Evolutionary conservation across 1,140 invertebrate genomes (phyloP).

Genomic region (Colletes latitarsis): DNA sequence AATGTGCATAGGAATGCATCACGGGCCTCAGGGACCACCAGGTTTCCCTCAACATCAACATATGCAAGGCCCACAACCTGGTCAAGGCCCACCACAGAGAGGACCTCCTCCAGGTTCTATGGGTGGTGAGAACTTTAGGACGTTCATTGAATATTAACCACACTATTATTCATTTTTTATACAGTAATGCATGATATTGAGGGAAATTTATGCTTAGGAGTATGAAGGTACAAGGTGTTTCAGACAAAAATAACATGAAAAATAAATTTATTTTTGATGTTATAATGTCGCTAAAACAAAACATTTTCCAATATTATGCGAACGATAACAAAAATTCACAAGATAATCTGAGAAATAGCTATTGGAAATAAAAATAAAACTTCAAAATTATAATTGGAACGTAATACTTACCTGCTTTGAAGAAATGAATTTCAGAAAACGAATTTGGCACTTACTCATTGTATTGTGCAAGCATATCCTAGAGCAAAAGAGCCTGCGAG

Average conservation of each 20-base stretch:
- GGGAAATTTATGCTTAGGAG: slow-evolving; percentile 60
- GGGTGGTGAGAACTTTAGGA: slow-evolving; percentile 76
- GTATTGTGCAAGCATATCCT: slow-evolving; percentile 27
- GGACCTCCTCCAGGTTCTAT: slow-evolving; percentile 85
- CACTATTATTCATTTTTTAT: slow-evolving; percentile 34
- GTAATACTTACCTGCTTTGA: background rate
- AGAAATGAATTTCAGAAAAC: background rate
- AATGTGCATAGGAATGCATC: slow-evolving; percentile 78
- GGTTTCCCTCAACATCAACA: slow-evolving; percentile 85
- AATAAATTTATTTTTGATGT: slow-evolving; percentile 18
- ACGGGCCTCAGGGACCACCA: slow-evolving; percentile 80
- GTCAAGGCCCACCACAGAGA: slow-evolving; percentile 83
- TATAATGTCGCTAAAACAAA: background rate
- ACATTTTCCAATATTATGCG: background rate
- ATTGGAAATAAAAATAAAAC: background rate
- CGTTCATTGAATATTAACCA: slow-evolving; percentile 50
- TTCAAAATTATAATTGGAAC: slow-evolving; percentile 3
- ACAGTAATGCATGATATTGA: slow-evolving; percentile 65
- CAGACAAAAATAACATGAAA: slow-evolving; percentile 39
- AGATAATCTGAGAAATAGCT: background rate
- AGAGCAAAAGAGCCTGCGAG: background rate
- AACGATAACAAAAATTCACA: background rate
- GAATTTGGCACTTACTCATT: background rate
- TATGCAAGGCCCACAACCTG: slow-evolving; percentile 86
- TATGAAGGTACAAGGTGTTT: slow-evolving; percentile 64